Percentiles rank a stretch among this genome's conserved stretches.
phyloP scores from a whole-genome alignment of 2,113 vertebrate genomes.

The Alectura lathami region DNA sequence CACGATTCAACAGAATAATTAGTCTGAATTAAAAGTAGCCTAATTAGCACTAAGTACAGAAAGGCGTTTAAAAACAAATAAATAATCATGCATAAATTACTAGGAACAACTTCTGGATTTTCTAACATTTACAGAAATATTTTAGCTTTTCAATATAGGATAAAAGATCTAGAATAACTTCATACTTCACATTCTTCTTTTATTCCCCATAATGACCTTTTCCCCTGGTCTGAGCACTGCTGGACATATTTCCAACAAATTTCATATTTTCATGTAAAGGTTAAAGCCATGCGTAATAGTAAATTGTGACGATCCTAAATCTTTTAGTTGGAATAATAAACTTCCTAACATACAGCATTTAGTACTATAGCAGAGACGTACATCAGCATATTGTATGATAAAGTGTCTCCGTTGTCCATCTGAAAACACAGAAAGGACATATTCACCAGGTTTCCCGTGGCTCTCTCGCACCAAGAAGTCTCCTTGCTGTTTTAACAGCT shows the following conservation, averaged over 20 bases:
- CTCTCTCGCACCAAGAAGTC: conserved; percentile 98
- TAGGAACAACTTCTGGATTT: background rate
- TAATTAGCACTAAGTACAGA: background rate
- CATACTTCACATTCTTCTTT: background rate
- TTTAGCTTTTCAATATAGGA: background rate
- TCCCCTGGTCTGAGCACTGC: background rate
- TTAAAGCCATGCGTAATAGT: background rate
- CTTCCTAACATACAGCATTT: conserved; percentile 17
- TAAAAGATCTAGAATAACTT: background rate
- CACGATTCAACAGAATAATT: background rate
- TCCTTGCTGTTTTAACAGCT: conserved; percentile 93
- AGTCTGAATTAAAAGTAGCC: background rate
- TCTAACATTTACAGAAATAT: background rate
- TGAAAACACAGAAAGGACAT: conserved; percentile 97
- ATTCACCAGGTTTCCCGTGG: conserved; percentile 98
- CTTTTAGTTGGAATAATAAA: background rate
- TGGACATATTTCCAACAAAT: background rate
- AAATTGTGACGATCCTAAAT: background rate
- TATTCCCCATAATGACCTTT: background rate
- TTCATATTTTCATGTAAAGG: background rate
- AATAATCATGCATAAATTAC: background rate
- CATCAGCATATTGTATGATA: conserved; percentile 97
- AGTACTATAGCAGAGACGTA: conserved; percentile 78
- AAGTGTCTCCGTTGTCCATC: conserved; percentile 95
- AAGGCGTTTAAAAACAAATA: background rate